These are phyloP conservation scores for Drosophila nigritarsus DNA, from an alignment of 2,888 invertebrate species.

Conservation along the genomic window DNA sequence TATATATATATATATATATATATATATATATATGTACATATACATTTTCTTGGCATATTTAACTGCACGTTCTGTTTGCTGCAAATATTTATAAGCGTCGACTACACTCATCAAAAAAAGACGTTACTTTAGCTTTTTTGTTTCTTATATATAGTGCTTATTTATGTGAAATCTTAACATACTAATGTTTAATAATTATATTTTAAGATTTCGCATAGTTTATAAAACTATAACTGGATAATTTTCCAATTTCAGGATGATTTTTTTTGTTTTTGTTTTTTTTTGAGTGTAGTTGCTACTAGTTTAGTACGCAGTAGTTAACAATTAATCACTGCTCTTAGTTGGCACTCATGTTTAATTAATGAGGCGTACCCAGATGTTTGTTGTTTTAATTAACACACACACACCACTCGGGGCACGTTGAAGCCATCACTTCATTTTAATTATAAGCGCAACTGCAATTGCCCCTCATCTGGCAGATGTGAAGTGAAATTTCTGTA, in stretches of 20 bases:
- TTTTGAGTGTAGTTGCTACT: background rate
- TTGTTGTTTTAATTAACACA: slow-evolving; percentile 40
- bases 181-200: background rate
- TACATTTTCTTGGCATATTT: slow-evolving; percentile 18
- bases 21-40: too few species aligned
- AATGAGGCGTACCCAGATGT: slow-evolving; percentile 34
- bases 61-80: slow-evolving; percentile 27
- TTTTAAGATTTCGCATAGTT: background rate
- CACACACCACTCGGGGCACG: background rate
- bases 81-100: slow-evolving; percentile 29
- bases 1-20: too few species aligned
- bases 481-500: slow-evolving; percentile 15
- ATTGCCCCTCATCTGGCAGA: slow-evolving; percentile 17
- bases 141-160: too few species aligned
- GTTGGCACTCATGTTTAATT: slow-evolving; percentile 40
- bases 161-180: background rate
- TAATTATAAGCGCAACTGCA: slow-evolving; percentile 19
- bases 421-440: slow-evolving; percentile 5
- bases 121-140: background rate
- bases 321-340: slow-evolving; percentile 29
- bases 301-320: background rate
- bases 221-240: too few species aligned
- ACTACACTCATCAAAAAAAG: background rate
- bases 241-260: too few species aligned
- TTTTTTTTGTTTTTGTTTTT: background rate